These are phyloP conservation scores for Zygaena filipendulae DNA, from an alignment of 2,888 invertebrate species.

Conservation along the genomic window DNA sequence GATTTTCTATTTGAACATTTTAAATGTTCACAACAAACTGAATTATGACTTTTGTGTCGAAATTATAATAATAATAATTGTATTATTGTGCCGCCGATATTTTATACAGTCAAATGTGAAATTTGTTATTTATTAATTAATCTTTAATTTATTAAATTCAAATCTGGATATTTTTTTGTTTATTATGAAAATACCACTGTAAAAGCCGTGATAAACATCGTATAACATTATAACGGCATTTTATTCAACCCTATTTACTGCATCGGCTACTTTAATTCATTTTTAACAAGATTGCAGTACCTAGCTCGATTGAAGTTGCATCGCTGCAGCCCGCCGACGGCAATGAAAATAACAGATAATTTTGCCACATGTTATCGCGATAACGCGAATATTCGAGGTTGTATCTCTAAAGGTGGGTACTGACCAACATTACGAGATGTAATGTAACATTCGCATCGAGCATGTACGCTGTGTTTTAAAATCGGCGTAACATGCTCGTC, in stretches of 20 bases:
- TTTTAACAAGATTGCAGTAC: too few relatives aligned
- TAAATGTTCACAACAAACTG: constrained; percentile 46
- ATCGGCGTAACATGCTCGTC: constrained; percentile 8
- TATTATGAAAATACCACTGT: constrained; percentile 65
- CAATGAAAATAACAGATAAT: too few relatives aligned
- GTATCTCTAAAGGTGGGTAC: neutral
- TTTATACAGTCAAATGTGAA: constrained; percentile 51
- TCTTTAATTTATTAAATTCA: constrained; percentile 62
- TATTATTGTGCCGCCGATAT: constrained; percentile 51
- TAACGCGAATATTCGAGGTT: too few relatives aligned
- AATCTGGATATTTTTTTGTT: constrained; percentile 65
- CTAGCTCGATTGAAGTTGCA: too few relatives aligned
- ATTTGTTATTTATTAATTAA: constrained; percentile 64
- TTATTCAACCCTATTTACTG: constrained; percentile 36
- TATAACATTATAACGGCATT: constrained; percentile 61
- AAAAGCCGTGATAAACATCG: constrained; percentile 68
- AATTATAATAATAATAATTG: constrained; percentile 31
- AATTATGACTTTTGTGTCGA: constrained; percentile 33
- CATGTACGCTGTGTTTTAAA: constrained; percentile 6
- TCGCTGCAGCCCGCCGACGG: too few relatives aligned
- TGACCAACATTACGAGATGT: neutral
- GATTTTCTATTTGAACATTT: constrained; percentile 50
- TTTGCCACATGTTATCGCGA: too few relatives aligned
- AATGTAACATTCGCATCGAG: constrained; percentile 8
- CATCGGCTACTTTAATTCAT: too few relatives aligned